phyloP scores from a whole-genome alignment of 2,113 vertebrate species.

The Saguinus imperator region DNA sequence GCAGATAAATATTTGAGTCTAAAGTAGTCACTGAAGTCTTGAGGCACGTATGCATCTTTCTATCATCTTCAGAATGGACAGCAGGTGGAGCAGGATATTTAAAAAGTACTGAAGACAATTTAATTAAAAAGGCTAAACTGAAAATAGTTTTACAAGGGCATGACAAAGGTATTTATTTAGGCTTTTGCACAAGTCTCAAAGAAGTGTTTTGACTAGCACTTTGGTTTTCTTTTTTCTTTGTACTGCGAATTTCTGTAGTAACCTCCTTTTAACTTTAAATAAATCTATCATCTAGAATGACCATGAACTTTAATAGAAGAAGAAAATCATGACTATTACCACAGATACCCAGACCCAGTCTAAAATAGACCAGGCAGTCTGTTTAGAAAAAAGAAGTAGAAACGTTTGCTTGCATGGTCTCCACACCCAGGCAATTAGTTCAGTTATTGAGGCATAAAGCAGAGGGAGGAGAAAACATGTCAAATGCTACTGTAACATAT shows the following conservation, averaged over 20 bases:
- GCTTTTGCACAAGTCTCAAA: neutral
- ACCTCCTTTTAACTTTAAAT: neutral
- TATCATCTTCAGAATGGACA: neutral
- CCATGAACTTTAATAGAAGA: neutral
- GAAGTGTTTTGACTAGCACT: neutral
- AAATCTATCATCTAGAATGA: constrained; percentile 3
- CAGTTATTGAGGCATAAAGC: neutral
- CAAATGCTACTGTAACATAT: neutral
- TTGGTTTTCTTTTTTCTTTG: neutral
- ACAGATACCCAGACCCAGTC: neutral
- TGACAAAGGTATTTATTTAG: neutral
- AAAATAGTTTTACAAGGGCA: neutral
- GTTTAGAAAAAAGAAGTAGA: neutral
- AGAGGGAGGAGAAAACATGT: neutral
- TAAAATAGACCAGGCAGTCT: neutral
- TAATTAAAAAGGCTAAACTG: constrained; percentile 22
- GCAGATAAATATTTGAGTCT: neutral
- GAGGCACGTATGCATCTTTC: neutral
- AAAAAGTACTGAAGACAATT: neutral
- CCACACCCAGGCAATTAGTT: neutral
- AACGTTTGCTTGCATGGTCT: neutral
- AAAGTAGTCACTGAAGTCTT: neutral
- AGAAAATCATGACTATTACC: neutral
- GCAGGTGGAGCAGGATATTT: neutral
- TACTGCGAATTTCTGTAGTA: neutral